Evolutionary conservation across 53 echinoderm and acorn worm species (phyloP), one percentile per base, ranked within the genome.

Genomic region (Temnopleurus reevesii): DNA sequence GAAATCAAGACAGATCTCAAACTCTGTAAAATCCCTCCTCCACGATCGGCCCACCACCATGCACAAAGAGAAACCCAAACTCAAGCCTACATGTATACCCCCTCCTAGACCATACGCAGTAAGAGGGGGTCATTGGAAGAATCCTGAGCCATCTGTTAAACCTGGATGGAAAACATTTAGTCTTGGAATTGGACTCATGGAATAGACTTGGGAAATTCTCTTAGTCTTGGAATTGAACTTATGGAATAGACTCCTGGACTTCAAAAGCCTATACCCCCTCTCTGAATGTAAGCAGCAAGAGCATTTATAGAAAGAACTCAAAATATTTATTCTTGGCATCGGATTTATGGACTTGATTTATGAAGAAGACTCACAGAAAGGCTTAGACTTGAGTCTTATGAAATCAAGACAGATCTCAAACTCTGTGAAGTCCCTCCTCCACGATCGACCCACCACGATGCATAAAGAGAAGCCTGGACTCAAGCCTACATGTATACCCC

Each of bases 161-260:
- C 89, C 91, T 56, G 96, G 96, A n/a, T 95, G 96, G 95, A 83
- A 92, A 89, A 92, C 92, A 43, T 96, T 92, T 85, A 92, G 90
- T 81, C 91, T 97, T 33, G 97, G 97, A 1, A 77, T 97, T 2
- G 91, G 89, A 60, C 92, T 92, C 15, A 71, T n/a, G 71, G 71
- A 71, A 38, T 71, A 71, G 63, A 63, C n/a, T n/a, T n/a, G n/a
- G n/a, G n/a, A n/a, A n/a, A n/a, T n/a, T n/a, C n/a, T n/a, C n/a
- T n/a, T n/a, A n/a, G n/a, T n/a, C 89, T 96, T 34, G 96, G 96
- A 1, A 86, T 96, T 2, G 89, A 81, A 56, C 93, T 91, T n/a
- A n/a, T n/a, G n/a, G n/a, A n/a, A n/a, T n/a, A n/a, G n/a, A n/a
- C n/a, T n/a, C n/a, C n/a, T n/a, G n/a, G n/a, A n/a, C n/a, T n/a